Evolutionary conservation across 2,888 invertebrate species (phyloP).

Genomic region (Mythimna ferrago): DNA sequence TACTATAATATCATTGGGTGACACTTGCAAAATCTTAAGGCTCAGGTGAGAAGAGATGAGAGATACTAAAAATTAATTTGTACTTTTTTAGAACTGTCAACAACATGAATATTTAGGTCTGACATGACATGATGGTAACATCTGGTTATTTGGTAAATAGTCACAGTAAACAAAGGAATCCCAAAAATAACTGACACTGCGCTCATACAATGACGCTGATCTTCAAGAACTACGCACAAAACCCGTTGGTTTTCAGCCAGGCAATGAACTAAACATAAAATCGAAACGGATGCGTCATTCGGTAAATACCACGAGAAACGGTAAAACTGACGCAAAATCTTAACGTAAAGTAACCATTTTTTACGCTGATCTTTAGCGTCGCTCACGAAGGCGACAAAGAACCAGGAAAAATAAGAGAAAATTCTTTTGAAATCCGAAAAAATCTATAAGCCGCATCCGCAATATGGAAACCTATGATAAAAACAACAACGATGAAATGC

Average conservation of each 20-base stretch:
- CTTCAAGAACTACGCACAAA: slow-evolving; percentile 75
- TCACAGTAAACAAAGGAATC: slow-evolving; percentile 71
- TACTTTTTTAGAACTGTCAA: slow-evolving; percentile 41
- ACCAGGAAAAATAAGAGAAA: slow-evolving; percentile 30
- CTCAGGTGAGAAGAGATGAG: background rate
- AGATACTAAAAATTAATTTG: background rate
- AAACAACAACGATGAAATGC: slow-evolving; percentile 45
- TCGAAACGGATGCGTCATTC: slow-evolving; percentile 72
- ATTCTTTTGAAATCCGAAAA: slow-evolving; percentile 49
- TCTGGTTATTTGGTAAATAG: slow-evolving; percentile 58
- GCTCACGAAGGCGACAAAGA: background rate
- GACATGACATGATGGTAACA: slow-evolving; percentile 44
- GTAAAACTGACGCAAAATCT: slow-evolving; percentile 28
- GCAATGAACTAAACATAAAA: slow-evolving; percentile 68
- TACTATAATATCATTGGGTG: background rate
- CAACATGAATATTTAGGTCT: slow-evolving; percentile 18
- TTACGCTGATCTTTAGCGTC: background rate
- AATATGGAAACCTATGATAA: slow-evolving; percentile 56
- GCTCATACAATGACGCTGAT: slow-evolving; percentile 69
- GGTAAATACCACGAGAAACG: slow-evolving; percentile 61
- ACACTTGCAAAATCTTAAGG: background rate
- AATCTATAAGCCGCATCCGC: slow-evolving; percentile 64
- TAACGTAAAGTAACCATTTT: slow-evolving; percentile 24
- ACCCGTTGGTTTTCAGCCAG: slow-evolving; percentile 70
- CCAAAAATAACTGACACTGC: slow-evolving; percentile 73